These are phyloP conservation scores for Strongylocentrotus purpuratus DNA, from an alignment of 35 echinoderm and acorn worm species.

Conservation along the genomic window DNA sequence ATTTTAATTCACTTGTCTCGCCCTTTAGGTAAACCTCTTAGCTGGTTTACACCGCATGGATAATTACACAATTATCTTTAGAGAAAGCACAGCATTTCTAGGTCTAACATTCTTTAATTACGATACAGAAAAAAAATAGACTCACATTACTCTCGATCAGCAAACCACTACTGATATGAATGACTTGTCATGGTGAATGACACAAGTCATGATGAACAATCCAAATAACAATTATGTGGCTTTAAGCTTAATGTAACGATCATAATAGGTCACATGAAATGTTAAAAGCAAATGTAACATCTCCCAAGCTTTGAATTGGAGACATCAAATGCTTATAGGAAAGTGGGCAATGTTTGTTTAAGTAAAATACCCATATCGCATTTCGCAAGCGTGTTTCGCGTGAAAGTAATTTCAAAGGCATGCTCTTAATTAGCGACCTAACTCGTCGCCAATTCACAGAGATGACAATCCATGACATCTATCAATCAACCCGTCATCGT, in stretches of 20 bases:
- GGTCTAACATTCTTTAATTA: too few relatives aligned
- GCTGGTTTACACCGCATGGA: too few relatives aligned
- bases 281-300: too few relatives aligned
- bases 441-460: not conserved
- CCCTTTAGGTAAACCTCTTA: too few relatives aligned
- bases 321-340: not conserved
- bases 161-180: not conserved
- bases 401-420: not conserved
- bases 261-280: too few relatives aligned
- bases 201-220: not conserved
- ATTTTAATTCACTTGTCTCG: too few relatives aligned
- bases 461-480: not conserved
- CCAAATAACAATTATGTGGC: too few relatives aligned
- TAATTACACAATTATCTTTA: too few relatives aligned
- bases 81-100: too few relatives aligned
- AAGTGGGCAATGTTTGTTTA: not conserved
- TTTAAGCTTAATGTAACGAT: too few relatives aligned
- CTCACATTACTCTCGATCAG: too few relatives aligned
- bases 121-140: too few relatives aligned
- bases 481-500: slow-evolving; percentile 26
- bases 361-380: not conserved
- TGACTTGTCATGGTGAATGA: not conserved
- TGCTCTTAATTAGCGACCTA: slow-evolving; percentile 17
- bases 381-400: not conserved
- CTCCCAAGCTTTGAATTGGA: not conserved